phyloP scores from a whole-genome alignment of 1,140 invertebrate genomes.

The Heliothis subflexa region DNA sequence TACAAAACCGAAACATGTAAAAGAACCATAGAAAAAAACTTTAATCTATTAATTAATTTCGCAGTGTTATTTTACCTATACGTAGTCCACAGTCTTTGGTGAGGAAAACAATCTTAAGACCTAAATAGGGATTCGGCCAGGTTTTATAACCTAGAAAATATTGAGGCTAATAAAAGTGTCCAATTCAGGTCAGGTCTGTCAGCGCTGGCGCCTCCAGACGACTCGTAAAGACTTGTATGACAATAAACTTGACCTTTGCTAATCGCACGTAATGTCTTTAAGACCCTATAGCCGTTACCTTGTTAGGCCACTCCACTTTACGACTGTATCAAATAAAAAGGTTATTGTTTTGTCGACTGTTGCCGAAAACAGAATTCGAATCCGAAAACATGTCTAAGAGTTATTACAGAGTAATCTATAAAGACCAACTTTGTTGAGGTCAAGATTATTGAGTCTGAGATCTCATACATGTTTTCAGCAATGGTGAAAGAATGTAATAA shows the following conservation, averaged over 20 bases:
- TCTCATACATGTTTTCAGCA: too few relatives aligned
- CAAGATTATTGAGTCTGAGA: too few relatives aligned
- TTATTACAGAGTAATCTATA: too few relatives aligned
- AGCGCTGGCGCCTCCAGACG: neutral
- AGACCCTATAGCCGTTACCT: neutral
- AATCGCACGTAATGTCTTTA: slow-evolving; percentile 22
- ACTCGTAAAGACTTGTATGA: slow-evolving; percentile 19
- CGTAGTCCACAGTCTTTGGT: neutral
- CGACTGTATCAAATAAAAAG: slow-evolving; percentile 11
- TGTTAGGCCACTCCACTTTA: slow-evolving; percentile 31
- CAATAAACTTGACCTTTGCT: slow-evolving; percentile 33
- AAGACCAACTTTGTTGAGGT: too few relatives aligned
- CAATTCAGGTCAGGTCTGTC: neutral
- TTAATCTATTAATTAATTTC: too few relatives aligned
- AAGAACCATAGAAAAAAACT: too few relatives aligned
- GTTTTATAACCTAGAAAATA: neutral
- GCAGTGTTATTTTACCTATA: neutral
- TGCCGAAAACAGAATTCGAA: too few relatives aligned
- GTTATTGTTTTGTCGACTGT: neutral
- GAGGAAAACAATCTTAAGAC: neutral
- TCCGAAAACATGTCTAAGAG: too few relatives aligned
- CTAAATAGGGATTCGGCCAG: neutral
- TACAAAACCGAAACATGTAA: too few relatives aligned
- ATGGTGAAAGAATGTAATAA: too few relatives aligned
- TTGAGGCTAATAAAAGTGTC: neutral